Base-by-base conservation (phyloP, 2,113 vertebrate species). In the Melanostigma gelatinosum region DNA sequence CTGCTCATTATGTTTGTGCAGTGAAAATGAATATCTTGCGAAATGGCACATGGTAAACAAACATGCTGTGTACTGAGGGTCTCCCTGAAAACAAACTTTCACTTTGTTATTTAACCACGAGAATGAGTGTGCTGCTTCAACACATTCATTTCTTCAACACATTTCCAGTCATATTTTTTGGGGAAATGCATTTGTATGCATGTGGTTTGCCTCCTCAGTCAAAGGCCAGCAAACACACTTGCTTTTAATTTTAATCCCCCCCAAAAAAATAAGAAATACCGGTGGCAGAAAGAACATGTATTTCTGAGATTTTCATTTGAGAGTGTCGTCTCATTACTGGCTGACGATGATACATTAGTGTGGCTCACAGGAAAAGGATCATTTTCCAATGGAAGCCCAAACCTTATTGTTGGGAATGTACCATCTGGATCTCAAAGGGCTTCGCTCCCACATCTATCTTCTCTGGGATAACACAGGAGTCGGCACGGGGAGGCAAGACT, bases 341-440 rank as follows among this genome's bases (percentile, higher is more conserved):
- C 80, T 90, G 90, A 93, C 84, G 86, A 91, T 91, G 89, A 94
- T 82, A 83, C 88, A 92, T 93, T 65, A 87, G 76, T 73, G 83
- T 89, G 75, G 71, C 69, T 75, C 74, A 77, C 84, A 87, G 84
- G 88, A 92, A 94, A 89, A 89, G 76, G 82, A 92, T 92, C 40
- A 91, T 94, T 94, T 93, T 93, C 86, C 88, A 91, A 89, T 90
- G 90, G 91, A 93, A 93, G 92, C 83, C 89, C 79, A 92, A 93
- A 93, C 88, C 93, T 94, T 94, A 94, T 94, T 94, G 94, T 94
- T 95, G 86, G 91, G 89, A 88, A 91, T 82, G 91, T 86, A 93
- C 94, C 94, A 95, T 95, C 95, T 95, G 94, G 91, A 94, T 92
- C 94, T 93, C 93, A 91, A 87, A 94, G 86, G 84, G 86, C 86